A percentile compares a stretch with the other conserved stretches of the same genome.
Evolutionary conservation across 2,797 vertebrate species (phyloP).

Genomic region (Cirrhinus mrigala): DNA sequence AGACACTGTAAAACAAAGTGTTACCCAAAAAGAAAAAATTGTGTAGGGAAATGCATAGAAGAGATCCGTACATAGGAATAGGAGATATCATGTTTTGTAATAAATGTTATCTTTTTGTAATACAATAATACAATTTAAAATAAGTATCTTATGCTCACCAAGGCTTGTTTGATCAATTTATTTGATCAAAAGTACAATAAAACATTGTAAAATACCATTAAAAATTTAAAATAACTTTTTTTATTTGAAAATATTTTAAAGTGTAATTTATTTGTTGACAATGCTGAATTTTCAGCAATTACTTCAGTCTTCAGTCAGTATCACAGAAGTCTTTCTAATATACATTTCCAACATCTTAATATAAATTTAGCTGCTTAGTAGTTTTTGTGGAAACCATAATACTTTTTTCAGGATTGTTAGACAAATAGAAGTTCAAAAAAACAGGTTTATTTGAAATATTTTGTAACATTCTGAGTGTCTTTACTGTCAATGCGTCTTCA

Average conservation of each 20-base stretch:
- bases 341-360: not conserved
- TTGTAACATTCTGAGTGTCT: not conserved
- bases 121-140: no score
- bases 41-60: no score
- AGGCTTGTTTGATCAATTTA: not conserved
- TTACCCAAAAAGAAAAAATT: not conserved
- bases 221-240: not conserved
- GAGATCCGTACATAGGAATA: not conserved
- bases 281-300: not conserved
- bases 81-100: not conserved
- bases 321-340: not conserved
- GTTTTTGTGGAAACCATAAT: not conserved
- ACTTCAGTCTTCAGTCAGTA: not conserved
- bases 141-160: not conserved
- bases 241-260: not conserved
- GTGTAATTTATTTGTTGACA: not conserved
- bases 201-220: not conserved
- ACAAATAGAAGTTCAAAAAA: not conserved
- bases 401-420: not conserved
- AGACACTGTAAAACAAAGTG: not conserved
- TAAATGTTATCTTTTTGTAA: not conserved
- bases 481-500: not conserved
- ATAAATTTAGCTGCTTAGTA: not conserved
- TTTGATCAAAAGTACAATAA: not conserved
- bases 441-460: not conserved